Conservation (phyloP, 2,888 invertebrate species). For the Tortrix viridana region DNA sequence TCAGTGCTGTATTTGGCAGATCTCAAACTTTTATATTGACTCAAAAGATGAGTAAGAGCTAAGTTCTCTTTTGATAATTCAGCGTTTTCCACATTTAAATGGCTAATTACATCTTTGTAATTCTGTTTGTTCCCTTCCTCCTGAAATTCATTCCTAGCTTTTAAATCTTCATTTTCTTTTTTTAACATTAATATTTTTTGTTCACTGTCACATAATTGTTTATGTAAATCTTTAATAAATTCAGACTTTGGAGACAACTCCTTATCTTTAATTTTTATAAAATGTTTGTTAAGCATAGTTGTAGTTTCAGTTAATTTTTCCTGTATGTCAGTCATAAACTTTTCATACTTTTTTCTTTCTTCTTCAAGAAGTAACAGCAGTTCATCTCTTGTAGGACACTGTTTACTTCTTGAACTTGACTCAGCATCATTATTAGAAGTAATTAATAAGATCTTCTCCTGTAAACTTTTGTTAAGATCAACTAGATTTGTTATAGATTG, state of each 20-base stretch:
- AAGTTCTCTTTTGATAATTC: slow-evolving; percentile 78
- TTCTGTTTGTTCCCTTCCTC: slow-evolving; percentile 64
- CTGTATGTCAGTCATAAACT: slow-evolving; percentile 63
- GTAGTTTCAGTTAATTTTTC: slow-evolving; percentile 71
- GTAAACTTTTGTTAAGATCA: slow-evolving; percentile 77
- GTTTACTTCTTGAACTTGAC: slow-evolving; percentile 47
- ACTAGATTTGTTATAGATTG: slow-evolving; percentile 76
- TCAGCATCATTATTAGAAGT: slow-evolving; percentile 56
- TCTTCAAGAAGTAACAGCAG: slow-evolving; percentile 66
- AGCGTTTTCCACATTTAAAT: slow-evolving; percentile 74
- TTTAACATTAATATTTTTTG: slow-evolving; percentile 76
- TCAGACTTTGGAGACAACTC: slow-evolving; percentile 46
- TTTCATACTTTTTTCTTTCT: slow-evolving; percentile 77
- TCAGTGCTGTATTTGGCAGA: slow-evolving; percentile 54
- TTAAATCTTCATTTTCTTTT: slow-evolving; percentile 77
- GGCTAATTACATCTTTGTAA: slow-evolving; percentile 73
- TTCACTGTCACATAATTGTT: slow-evolving; percentile 77
- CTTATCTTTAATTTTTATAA: slow-evolving; percentile 56
- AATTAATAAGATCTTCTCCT: slow-evolving; percentile 67
- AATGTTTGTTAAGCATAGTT: slow-evolving; percentile 65
- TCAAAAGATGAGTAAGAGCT: slow-evolving; percentile 66
- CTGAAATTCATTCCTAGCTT: slow-evolving; percentile 50
- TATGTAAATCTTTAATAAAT: slow-evolving; percentile 72
- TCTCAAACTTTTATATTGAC: slow-evolving; percentile 63
- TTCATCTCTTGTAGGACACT: slow-evolving; percentile 69